Conservation (phyloP, 2,888 invertebrate species). For the Harpalus rufipes region DNA sequence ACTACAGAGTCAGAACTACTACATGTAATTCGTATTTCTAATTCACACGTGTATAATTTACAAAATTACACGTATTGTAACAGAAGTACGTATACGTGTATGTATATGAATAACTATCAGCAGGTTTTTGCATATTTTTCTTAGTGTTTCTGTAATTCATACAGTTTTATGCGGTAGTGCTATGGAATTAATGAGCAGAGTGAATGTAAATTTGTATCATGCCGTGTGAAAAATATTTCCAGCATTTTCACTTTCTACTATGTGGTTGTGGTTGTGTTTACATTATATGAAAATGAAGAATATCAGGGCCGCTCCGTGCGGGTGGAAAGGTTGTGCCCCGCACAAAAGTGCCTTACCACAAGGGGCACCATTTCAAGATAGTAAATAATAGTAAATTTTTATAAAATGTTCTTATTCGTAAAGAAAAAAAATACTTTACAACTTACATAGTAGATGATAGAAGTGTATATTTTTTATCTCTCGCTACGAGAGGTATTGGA, state of each 20-base stretch:
- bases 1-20: conserved; percentile 11
- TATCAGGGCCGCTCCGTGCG: no score
- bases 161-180: conserved; percentile 29
- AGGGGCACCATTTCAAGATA: no score
- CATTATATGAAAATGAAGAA: not conserved
- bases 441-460: no score
- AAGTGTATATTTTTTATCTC: no score
- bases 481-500: no score
- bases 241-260: not conserved
- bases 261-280: not conserved
- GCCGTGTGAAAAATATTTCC: conserved; percentile 26
- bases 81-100: conserved; percentile 25
- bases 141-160: conserved; percentile 42
- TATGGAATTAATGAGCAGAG: conserved; percentile 17
- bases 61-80: conserved; percentile 46
- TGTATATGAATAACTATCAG: conserved; percentile 44
- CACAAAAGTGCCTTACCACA: no score
- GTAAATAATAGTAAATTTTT: no score
- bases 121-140: conserved; percentile 36
- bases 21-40: conserved; percentile 47
- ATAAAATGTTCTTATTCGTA: no score
- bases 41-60: conserved; percentile 54
- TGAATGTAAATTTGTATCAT: conserved; percentile 16
- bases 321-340: no score
- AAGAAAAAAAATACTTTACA: no score